Conservation (phyloP, 2,797 vertebrate species). For the Percopsis omiscomaycus region DNA sequence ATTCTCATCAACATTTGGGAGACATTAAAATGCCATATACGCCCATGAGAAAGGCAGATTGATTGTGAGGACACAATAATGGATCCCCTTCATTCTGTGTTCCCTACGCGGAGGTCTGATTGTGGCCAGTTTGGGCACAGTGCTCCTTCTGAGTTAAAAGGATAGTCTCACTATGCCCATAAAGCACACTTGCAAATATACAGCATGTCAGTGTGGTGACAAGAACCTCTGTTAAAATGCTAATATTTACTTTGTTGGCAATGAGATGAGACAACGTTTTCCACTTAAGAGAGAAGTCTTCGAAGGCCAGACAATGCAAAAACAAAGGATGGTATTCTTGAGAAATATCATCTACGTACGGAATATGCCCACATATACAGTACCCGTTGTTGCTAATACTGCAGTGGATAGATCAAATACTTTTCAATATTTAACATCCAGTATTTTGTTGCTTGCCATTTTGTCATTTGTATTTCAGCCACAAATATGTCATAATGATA, state of each 20-base stretch:
- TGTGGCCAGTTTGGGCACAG: constrained; percentile 10
- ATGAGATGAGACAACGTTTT: constrained; percentile 57
- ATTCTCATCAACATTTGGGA: constrained; percentile 4
- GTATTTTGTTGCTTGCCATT: background rate
- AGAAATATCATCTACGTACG: constrained; percentile 1
- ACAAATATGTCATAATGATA: background rate
- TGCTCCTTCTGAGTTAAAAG: constrained; percentile 31
- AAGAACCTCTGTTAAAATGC: constrained; percentile 63
- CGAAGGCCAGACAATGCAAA: background rate
- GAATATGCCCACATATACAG: background rate
- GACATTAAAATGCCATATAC: too few relatives aligned
- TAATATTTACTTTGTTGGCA: constrained; percentile 69
- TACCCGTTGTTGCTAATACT: background rate
- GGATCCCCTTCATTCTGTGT: too few relatives aligned
- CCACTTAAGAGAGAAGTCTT: constrained; percentile 35
- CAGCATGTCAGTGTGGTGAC: constrained; percentile 54
- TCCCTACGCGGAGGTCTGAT: too few relatives aligned
- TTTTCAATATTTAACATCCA: background rate
- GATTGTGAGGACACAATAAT: too few relatives aligned
- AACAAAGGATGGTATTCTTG: constrained; percentile 31
- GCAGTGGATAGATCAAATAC: constrained; percentile 5
- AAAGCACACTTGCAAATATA: constrained; percentile 63
- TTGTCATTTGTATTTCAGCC: background rate
- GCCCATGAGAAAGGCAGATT: too few relatives aligned
- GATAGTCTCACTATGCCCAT: constrained; percentile 39